Percentiles rank a stretch among this genome's conserved stretches.
phyloP scores from a whole-genome alignment of 1,140 invertebrate species.

The Caerostris darwini region DNA sequence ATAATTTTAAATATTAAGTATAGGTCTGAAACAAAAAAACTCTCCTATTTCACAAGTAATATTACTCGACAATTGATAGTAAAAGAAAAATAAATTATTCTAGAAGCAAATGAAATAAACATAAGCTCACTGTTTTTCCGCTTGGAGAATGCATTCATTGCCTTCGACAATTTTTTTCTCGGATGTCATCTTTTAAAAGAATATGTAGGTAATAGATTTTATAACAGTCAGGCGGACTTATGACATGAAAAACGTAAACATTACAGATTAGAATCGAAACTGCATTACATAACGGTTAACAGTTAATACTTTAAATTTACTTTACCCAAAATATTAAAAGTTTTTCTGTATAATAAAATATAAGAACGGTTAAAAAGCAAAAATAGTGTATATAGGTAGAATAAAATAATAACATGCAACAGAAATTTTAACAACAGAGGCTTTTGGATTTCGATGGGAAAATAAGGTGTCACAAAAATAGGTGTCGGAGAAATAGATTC shows the following conservation, averaged over 20 bases:
- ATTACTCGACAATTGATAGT: background rate
- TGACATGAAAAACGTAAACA: background rate
- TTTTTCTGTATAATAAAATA: too few relatives aligned
- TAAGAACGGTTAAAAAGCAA: too few relatives aligned
- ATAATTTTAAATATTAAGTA: background rate
- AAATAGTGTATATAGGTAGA: too few relatives aligned
- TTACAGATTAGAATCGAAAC: background rate
- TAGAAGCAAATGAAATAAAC: constrained; percentile 75
- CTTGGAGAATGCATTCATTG: constrained; percentile 78
- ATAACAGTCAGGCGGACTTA: background rate
- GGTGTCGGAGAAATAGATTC: too few relatives aligned
- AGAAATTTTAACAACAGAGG: too few relatives aligned
- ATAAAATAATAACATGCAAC: too few relatives aligned
- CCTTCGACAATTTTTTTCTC: constrained; percentile 77
- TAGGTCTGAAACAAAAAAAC: background rate
- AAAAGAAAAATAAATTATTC: background rate
- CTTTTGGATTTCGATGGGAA: too few relatives aligned
- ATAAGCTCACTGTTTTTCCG: constrained; percentile 78
- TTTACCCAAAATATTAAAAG: too few relatives aligned
- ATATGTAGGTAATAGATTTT: background rate
- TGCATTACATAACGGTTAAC: background rate
- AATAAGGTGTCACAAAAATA: too few relatives aligned
- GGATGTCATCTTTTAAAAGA: constrained; percentile 49
- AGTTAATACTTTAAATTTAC: background rate
- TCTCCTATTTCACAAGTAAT: background rate